Conservation (phyloP, 1,140 invertebrate genomes). For the Pachypeltis micranthus region DNA sequence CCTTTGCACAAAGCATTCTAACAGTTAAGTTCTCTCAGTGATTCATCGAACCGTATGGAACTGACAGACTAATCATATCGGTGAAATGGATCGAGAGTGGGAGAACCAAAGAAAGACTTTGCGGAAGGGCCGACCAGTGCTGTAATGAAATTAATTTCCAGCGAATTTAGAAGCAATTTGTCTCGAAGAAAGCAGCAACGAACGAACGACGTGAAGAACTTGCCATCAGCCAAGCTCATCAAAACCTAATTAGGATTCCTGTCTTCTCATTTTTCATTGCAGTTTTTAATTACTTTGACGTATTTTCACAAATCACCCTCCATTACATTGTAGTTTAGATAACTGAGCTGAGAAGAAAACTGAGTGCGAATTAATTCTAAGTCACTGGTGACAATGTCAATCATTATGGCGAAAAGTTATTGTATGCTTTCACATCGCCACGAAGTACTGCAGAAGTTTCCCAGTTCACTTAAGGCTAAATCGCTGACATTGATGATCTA, state of each 20-base stretch:
- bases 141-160: slow-evolving; percentile 4
- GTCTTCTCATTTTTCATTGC: slow-evolving; percentile 1
- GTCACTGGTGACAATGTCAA: no score
- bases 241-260: slow-evolving; percentile 2
- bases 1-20: no score
- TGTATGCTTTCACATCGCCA: no score
- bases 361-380: no score
- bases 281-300: not conserved
- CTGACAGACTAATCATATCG: slow-evolving; percentile 6
- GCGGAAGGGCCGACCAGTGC: no score
- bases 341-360: no score
- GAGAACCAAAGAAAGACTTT: no score
- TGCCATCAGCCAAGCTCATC: slow-evolving; percentile 1
- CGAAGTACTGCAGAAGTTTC: no score
- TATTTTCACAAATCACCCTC: not conserved
- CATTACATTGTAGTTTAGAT: not conserved
- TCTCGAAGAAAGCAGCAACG: not conserved
- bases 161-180: not conserved
- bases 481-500: no score
- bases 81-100: not conserved
- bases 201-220: not conserved
- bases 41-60: slow-evolving; percentile 8
- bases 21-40: no score
- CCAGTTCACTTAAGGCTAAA: no score
- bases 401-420: no score